Percentiles rank a stretch among this genome's conserved stretches.
Conservation (phyloP, 2,113 vertebrate genomes). For the Calidris pugnax region DNA sequence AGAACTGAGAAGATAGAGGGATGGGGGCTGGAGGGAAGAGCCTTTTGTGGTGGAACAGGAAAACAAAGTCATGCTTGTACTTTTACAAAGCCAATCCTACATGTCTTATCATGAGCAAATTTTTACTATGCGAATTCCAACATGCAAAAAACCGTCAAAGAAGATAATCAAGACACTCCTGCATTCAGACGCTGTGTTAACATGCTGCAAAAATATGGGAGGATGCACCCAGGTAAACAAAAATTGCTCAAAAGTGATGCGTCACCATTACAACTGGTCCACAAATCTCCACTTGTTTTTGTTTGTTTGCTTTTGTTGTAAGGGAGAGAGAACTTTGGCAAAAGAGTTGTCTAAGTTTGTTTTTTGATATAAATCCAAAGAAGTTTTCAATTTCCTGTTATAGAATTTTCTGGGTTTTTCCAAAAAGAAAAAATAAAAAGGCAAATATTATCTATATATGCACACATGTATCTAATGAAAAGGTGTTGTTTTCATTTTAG, state of each 20-base stretch:
- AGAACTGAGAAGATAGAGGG: slow-evolving; percentile 30
- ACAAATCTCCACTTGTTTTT: background rate
- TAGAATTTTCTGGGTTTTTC: background rate
- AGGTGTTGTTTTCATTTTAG: background rate
- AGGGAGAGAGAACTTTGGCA: background rate
- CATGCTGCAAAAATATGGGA: slow-evolving; percentile 33
- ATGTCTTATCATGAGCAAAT: slow-evolving; percentile 54
- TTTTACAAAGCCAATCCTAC: slow-evolving; percentile 29
- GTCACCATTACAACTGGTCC: background rate
- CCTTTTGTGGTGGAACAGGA: slow-evolving; percentile 29
- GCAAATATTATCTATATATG: background rate
- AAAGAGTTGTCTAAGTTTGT: background rate
- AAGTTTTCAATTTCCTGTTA: slow-evolving; percentile 20
- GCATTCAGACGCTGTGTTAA: slow-evolving; percentile 33
- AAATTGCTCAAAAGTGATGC: slow-evolving; percentile 24
- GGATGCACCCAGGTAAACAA: slow-evolving; percentile 11
- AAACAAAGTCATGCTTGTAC: slow-evolving; percentile 52
- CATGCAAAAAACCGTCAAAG: background rate
- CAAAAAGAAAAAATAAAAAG: background rate
- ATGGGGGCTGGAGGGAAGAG: background rate
- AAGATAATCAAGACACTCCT: slow-evolving; percentile 34
- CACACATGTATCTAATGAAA: background rate
- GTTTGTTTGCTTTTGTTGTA: background rate
- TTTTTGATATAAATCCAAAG: slow-evolving; percentile 5
- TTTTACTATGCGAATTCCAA: slow-evolving; percentile 13